Evolutionary conservation across 2,888 invertebrate genomes (phyloP).

Genomic region (Muschampia plurimacula): DNA sequence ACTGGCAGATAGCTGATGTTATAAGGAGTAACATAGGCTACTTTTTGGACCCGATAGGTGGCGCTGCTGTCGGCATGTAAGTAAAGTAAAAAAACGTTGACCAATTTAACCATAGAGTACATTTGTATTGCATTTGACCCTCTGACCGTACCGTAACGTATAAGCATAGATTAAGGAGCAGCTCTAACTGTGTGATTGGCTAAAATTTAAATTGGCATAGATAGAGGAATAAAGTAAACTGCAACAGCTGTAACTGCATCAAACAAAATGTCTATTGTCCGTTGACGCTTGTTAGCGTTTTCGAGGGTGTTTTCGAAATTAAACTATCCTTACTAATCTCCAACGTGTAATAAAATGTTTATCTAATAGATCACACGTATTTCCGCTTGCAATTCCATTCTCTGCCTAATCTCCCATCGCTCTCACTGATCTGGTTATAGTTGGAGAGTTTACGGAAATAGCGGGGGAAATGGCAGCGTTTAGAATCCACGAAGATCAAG

Average conservation of each 20-base stretch:
- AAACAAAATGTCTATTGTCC: conserved; percentile 77
- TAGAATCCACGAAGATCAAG: conserved; percentile 91
- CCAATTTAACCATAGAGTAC: too few relatives aligned
- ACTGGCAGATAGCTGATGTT: too few relatives aligned
- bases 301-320: conserved; percentile 68
- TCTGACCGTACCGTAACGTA: conserved; percentile 12
- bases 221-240: conserved; percentile 69
- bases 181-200: conserved; percentile 60
- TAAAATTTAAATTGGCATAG: conserved; percentile 71
- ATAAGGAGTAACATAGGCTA: too few relatives aligned
- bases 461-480: conserved; percentile 88
- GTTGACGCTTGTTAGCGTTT: conserved; percentile 71
- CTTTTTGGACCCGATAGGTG: too few relatives aligned
- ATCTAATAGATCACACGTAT: conserved; percentile 53
- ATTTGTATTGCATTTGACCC: too few relatives aligned
- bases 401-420: conserved; percentile 56
- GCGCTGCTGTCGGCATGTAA: too few relatives aligned
- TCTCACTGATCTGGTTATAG: conserved; percentile 55
- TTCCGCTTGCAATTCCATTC: conserved; percentile 60
- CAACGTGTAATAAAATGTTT: conserved; percentile 64
- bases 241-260: conserved; percentile 77
- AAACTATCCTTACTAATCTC: conserved; percentile 58
- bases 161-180: conserved; percentile 22
- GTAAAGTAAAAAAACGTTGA: too few relatives aligned
- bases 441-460: conserved; percentile 73